Evolutionary conservation across 1,140 invertebrate genomes (phyloP).

Genomic region (Diorhabda sublineata): DNA sequence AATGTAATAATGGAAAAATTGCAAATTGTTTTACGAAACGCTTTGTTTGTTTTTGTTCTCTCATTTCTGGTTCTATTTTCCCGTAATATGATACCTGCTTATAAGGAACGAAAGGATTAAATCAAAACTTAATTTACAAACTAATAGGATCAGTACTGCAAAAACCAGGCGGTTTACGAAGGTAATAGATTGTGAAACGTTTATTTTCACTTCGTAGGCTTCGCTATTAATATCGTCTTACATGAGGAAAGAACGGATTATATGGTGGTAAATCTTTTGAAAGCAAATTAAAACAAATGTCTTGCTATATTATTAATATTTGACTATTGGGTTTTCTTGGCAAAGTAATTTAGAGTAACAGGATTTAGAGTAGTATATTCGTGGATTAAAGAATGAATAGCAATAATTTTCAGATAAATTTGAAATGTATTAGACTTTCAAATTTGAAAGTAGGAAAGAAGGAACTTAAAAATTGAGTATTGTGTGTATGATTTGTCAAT

Average conservation of each 20-base stretch:
- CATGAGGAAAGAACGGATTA: not conserved
- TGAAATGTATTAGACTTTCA: too few species aligned
- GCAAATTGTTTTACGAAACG: too few species aligned
- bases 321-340: too few species aligned
- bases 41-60: not conserved
- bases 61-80: not conserved
- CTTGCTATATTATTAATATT: not conserved
- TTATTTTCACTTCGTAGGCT: not conserved
- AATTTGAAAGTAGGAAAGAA: too few species aligned
- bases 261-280: not conserved
- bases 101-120: not conserved
- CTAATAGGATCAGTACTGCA: not conserved
- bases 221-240: not conserved
- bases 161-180: not conserved
- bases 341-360: too few species aligned
- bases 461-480: too few species aligned
- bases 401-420: too few species aligned
- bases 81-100: not conserved
- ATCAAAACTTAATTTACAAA: conserved; percentile 1
- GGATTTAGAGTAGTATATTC: too few species aligned
- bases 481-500: too few species aligned
- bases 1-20: too few species aligned
- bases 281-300: not conserved
- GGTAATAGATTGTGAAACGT: conserved; percentile 2
- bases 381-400: too few species aligned